Base-by-base conservation (phyloP, 92 coral and sea anemone species). In the Actinostola sp. region DNA sequence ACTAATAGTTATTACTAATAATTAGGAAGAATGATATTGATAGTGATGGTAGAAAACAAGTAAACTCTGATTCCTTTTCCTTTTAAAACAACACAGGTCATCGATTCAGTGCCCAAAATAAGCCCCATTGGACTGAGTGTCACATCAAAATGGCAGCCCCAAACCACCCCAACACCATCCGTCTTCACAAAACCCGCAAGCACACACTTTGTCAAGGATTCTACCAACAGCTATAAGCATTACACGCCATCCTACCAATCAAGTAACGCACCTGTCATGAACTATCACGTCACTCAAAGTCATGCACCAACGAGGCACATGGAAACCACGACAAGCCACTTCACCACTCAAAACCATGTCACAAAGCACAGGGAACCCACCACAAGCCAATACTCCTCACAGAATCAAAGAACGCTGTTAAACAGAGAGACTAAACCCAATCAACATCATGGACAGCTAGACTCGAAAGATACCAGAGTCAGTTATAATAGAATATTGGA, bases 71-170 rank as follows among this genome's bases (percentile, higher is more conserved):
- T n/a, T n/a, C n/a, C n/a, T n/a, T n/a, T n/a, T n/a, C n/a, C n/a
- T n/a, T n/a, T n/a, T n/a, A n/a, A n/a, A 36, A 19, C 10, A 17
- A 57, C 28, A 19, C n/a, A 11, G 20, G 34, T 19, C 59, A 43
- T 46, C 1, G 60, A 67, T 9, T 29, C 24, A 0, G 1, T 26
- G 54, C 25, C 50, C 29, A 68, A 51, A 56, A 30, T 57, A 30
- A 57, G 63, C 27, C 25, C 74, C 19, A 49, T 8, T 19, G 62
- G 43, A 21, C 54, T 14, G 42, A 48, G 33, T 41, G 23, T n/a
- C 20, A 45, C 72, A 28, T 66, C 72, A 42, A 66, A 51, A 51
- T 52, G 61, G 74, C 74, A 32, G 43, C 62, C n/a, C 8, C 74
- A 68, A 21, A 34, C 48, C 45, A n/a, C 62, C 16, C 46, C 74